phyloP scores from a whole-genome alignment of 2,888 invertebrate genomes.

The Spilosoma lubricipeda region DNA sequence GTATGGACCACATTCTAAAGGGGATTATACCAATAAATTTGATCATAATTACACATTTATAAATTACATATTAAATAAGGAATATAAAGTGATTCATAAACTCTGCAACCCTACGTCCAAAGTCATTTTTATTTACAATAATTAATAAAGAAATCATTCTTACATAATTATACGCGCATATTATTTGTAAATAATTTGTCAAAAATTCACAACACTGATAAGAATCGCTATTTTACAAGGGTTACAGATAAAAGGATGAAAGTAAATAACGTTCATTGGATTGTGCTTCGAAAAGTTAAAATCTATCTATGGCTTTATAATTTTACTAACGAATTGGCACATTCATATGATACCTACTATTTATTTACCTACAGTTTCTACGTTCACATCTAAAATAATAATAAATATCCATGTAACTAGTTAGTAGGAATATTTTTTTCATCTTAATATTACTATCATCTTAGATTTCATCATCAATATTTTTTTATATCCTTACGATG shows the following conservation, averaged over 20 bases:
- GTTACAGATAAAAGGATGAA: conserved; percentile 59
- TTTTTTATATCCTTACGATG: conserved; percentile 46
- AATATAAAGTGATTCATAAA: conserved; percentile 47
- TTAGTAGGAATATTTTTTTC: conserved; percentile 66
- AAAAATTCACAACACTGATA: conserved; percentile 73
- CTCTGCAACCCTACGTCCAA: conserved; percentile 55
- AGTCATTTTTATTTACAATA: conserved; percentile 54
- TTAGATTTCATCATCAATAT: conserved; percentile 42
- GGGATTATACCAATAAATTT: conserved; percentile 57
- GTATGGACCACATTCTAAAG: conserved; percentile 84
- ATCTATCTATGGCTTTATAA: conserved; percentile 54
- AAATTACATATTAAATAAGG: conserved; percentile 40
- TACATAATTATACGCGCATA: conserved; percentile 43
- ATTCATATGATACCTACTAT: conserved; percentile 59
- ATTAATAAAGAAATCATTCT: conserved; percentile 44
- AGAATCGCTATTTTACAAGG: conserved; percentile 58
- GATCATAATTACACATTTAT: conserved; percentile 38
- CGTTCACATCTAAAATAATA: conserved; percentile 60
- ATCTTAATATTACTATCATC: conserved; percentile 36
- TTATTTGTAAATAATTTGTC: conserved; percentile 47
- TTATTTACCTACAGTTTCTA: conserved; percentile 55
- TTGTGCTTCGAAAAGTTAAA: conserved; percentile 60
- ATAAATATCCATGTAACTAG: conserved; percentile 52
- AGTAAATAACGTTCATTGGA: conserved; percentile 44
- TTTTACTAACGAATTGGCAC: conserved; percentile 63